phyloP scores from a whole-genome alignment of 2,888 invertebrate species.

The Drosophila macrospina region DNA sequence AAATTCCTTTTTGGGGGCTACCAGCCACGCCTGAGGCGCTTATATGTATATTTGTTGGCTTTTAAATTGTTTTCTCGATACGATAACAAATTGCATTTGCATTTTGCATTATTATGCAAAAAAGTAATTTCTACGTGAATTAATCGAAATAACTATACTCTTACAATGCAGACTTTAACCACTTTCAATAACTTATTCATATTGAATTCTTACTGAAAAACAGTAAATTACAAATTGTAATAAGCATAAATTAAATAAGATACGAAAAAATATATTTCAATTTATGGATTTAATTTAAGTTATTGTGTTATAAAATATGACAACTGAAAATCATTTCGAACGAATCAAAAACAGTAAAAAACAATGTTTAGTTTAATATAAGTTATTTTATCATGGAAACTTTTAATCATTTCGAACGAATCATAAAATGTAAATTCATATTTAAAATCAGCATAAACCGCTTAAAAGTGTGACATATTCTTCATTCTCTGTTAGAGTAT shows the following conservation, averaged over 20 bases:
- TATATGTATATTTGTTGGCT: constrained; percentile 36
- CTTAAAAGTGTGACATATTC: not conserved
- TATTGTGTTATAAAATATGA: not conserved
- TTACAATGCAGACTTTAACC: not conserved
- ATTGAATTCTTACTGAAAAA: no score
- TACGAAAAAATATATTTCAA: no score
- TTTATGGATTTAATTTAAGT: no score
- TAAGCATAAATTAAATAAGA: no score
- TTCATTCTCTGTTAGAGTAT: constrained; percentile 29
- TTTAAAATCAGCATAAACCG: not conserved
- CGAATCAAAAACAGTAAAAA: no score
- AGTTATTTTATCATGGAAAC: no score
- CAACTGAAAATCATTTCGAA: not conserved
- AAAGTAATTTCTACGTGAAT: not conserved
- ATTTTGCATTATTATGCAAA: constrained; percentile 62
- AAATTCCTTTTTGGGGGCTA: constrained; percentile 58
- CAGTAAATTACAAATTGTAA: no score
- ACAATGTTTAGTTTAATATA: no score
- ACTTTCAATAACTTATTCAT: not conserved
- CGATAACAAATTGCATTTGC: constrained; percentile 64
- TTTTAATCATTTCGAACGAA: not conserved
- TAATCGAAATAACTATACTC: constrained; percentile 29
- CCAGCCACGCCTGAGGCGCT: constrained; percentile 44
- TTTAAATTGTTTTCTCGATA: constrained; percentile 62
- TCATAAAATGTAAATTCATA: not conserved